Conservation (phyloP, 92 coral and sea anemone genomes). For the Metridium senile region DNA sequence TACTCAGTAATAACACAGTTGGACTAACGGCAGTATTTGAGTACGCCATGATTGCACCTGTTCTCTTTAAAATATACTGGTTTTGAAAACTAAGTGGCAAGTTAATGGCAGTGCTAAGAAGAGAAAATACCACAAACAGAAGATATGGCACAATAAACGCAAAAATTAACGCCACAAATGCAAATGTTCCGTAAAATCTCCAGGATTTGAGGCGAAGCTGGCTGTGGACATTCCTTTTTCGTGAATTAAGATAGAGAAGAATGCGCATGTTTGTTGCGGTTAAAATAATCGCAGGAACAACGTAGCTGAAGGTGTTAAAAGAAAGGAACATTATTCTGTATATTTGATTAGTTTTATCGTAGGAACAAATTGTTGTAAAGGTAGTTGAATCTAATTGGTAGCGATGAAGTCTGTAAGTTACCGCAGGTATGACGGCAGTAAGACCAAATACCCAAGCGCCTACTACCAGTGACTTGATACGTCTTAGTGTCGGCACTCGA, state of each 20-base stretch:
- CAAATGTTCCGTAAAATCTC: slow-evolving; percentile 12
- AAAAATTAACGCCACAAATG: slow-evolving; percentile 7
- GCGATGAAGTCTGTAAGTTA: neutral
- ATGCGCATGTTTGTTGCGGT: neutral
- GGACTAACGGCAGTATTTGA: neutral
- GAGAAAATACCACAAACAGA: neutral
- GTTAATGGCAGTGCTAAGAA: neutral
- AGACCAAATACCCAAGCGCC: slow-evolving; percentile 10
- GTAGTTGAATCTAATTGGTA: neutral
- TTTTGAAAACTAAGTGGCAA: neutral
- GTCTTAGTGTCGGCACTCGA: neutral
- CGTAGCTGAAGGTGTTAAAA: neutral
- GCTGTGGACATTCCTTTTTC: neutral
- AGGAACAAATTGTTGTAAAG: neutral
- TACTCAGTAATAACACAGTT: neutral
- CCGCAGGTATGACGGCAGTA: neutral
- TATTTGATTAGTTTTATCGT: neutral
- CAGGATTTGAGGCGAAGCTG: neutral
- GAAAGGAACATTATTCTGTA: neutral
- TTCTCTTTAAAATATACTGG: neutral
- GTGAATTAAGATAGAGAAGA: neutral
- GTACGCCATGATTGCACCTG: neutral
- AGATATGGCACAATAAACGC: neutral
- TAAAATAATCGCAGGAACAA: neutral
- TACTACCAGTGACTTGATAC: neutral